Conservation (phyloP, 2,888 invertebrate species). For the Vanessa cardui region DNA sequence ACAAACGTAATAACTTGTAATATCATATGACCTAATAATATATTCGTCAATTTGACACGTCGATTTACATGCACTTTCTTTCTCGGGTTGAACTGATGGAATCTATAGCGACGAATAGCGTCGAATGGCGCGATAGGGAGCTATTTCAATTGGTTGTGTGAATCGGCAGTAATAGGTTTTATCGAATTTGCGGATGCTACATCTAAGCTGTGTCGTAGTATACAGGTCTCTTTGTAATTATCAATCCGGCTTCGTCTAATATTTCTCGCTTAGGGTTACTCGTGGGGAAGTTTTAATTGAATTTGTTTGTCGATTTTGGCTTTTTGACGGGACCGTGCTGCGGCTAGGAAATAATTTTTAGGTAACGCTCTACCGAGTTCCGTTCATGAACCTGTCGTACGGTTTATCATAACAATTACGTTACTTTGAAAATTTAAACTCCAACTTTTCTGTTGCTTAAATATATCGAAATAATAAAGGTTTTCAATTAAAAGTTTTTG, state of each 20-base stretch:
- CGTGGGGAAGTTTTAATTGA: slow-evolving; percentile 77
- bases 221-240: slow-evolving; percentile 79
- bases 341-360: slow-evolving; percentile 64
- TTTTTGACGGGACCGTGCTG: slow-evolving; percentile 67
- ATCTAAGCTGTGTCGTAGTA: no score
- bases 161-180: no score
- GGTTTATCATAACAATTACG: slow-evolving; percentile 34
- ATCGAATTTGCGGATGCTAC: no score
- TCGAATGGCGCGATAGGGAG: no score
- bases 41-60: no score
- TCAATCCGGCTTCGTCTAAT: slow-evolving; percentile 76
- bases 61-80: no score
- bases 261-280: slow-evolving; percentile 69
- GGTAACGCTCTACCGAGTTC: slow-evolving; percentile 55
- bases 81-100: no score
- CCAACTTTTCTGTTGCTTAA: slow-evolving; percentile 6
- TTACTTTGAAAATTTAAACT: slow-evolving; percentile 28
- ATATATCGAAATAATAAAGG: slow-evolving; percentile 7
- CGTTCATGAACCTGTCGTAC: slow-evolving; percentile 51
- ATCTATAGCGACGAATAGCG: no score
- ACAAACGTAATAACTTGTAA: no score
- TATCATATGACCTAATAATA: no score
- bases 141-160: no score
- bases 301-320: slow-evolving; percentile 72
- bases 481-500: slow-evolving; percentile 5